Percentiles rank a stretch among this genome's conserved stretches.
phyloP scores from a whole-genome alignment of 2,113 vertebrate genomes.

The Lepisosteus osseus region DNA sequence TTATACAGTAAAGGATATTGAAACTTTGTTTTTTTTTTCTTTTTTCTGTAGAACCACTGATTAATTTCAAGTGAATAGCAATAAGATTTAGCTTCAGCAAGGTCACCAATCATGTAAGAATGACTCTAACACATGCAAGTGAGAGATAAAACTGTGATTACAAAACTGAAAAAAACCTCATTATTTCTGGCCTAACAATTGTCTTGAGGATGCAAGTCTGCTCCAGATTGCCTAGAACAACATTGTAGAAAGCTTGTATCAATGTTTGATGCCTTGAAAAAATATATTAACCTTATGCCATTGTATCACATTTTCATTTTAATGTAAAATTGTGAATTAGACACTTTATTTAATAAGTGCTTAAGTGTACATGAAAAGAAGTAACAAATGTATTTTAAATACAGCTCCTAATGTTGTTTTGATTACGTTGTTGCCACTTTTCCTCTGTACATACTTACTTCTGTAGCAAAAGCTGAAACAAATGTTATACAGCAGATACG shows the following conservation, averaged over 20 bases:
- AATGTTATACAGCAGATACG: too few relatives aligned
- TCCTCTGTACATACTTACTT: too few relatives aligned
- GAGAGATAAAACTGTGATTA: slow-evolving; percentile 8
- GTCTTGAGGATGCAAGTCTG: slow-evolving; percentile 51
- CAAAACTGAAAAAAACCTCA: slow-evolving; percentile 3
- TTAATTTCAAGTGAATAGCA: slow-evolving; percentile 57
- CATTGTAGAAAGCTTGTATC: slow-evolving; percentile 51
- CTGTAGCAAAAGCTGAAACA: too few relatives aligned
- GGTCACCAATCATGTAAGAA: background rate
- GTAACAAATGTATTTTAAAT: too few relatives aligned
- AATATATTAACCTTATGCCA: background rate
- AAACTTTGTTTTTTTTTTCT: slow-evolving; percentile 13
- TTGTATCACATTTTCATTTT: slow-evolving; percentile 31
- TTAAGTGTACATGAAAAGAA: too few relatives aligned
- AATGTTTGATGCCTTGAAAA: background rate
- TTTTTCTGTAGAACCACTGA: slow-evolving; percentile 23
- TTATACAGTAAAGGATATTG: slow-evolving; percentile 27
- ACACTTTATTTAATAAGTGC: too few relatives aligned
- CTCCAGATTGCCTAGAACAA: slow-evolving; percentile 56
- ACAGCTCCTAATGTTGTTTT: too few relatives aligned
- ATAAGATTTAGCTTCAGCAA: background rate
- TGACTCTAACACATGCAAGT: background rate
- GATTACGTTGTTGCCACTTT: too few relatives aligned
- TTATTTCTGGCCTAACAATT: slow-evolving; percentile 45
- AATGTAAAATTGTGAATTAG: background rate